phyloP scores from a whole-genome alignment of 2,797 vertebrate species.

The Malacoraja senta region DNA sequence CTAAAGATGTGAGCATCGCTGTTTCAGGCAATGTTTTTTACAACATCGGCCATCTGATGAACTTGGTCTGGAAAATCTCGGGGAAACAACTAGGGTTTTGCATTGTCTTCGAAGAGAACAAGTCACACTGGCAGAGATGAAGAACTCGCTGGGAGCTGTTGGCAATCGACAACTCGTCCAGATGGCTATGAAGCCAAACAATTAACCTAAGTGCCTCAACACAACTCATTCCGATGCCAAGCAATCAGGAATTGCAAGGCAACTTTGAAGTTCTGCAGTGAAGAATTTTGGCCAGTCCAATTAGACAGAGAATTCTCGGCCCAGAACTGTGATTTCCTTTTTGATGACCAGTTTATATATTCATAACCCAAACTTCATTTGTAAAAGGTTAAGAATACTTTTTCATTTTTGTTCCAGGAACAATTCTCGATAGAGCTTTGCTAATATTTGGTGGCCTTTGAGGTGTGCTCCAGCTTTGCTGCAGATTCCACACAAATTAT shows the following conservation, averaged over 20 bases:
- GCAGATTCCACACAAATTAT: neutral
- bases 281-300: neutral
- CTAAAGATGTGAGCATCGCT: neutral
- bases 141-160: neutral
- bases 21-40: too few species aligned
- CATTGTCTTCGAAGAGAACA: neutral
- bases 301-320: neutral
- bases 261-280: neutral
- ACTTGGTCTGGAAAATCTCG: neutral
- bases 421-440: neutral
- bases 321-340: neutral
- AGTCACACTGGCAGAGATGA: neutral
- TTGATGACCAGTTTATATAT: neutral
- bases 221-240: neutral
- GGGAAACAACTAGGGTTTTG: neutral
- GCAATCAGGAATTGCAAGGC: neutral
- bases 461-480: neutral
- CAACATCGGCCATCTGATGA: neutral
- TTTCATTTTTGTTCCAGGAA: neutral
- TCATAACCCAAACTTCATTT: neutral
- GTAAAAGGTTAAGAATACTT: neutral
- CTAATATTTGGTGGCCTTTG: neutral
- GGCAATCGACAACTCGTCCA: neutral
- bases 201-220: neutral
- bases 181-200: neutral